Base-by-base conservation (phyloP, 2,888 invertebrate genomes). In the Salpingus planirostris region DNA sequence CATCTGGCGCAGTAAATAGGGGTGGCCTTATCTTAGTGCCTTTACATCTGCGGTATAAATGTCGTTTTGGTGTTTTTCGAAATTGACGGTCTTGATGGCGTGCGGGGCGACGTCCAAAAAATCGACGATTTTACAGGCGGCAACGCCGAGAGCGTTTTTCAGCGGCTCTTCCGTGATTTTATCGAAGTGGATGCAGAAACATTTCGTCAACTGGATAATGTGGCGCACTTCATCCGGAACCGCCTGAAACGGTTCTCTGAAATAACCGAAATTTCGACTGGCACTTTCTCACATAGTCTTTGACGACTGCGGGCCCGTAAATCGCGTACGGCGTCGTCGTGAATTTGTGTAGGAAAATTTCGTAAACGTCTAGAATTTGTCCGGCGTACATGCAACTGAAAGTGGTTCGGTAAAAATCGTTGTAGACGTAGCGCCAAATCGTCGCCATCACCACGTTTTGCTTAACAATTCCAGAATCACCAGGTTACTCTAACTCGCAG, bases 351-450 rank as follows among this genome's bases (percentile, higher is more conserved):
- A 60, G 36, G 26, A 60, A 53, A 4, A 12, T 36, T 14, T 51
- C 36, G 36, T 52, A 50, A 2, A 44, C 34, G 26, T 61, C 61
- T 10, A 61, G 42, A 10, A 61, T 44, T 7, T 44, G 34, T 11
- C 61, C 61, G 4, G 42, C 59, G 36, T 60, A 60, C 57, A 61
- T 56, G 37, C 58, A 56, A 3, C 40, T 28, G 21, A 34, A 47
- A 7, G 37, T 37, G 1, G 46, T 44, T 28, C 44, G 42, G 34
- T 56, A 56, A 39, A 43, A 48, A 8, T 49, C 45, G 30, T 57
- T 57, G 36, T 52, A 54, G 11, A 57, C 49, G 36, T 59, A 59
- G 21, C 61, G 48, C 59, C 60, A 60, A 12, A 60, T 51, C 5
- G 61, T 59, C 8, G 55, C 43, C 23, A 48, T 37, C 3, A 60